phyloP scores from a whole-genome alignment of 2,113 vertebrate species.

The Nannobrachium achirus region DNA sequence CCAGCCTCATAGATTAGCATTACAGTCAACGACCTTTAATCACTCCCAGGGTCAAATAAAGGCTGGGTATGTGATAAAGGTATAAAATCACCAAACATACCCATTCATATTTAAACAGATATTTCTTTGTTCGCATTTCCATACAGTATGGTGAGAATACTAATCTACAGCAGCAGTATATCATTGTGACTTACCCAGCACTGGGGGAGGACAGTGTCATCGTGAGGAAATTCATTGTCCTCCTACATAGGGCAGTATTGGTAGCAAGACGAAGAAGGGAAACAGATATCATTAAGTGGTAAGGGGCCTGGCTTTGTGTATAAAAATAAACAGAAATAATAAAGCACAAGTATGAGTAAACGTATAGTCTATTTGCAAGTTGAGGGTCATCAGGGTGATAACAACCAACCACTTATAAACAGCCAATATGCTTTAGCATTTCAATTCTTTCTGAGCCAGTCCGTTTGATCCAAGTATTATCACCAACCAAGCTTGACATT shows the following conservation, averaged over 20 bases:
- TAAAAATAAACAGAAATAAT: background rate
- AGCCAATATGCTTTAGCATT: constrained; percentile 47
- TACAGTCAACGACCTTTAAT: too few species aligned
- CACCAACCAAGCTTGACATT: constrained; percentile 5
- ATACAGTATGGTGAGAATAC: too few species aligned
- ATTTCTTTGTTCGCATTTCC: too few species aligned
- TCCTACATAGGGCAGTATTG: constrained; percentile 50
- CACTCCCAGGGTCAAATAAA: background rate
- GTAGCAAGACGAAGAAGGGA: background rate
- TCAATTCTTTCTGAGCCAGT: constrained; percentile 6
- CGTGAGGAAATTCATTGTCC: constrained; percentile 27
- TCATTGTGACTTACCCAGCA: constrained; percentile 73
- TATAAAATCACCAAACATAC: background rate
- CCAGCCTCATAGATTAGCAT: background rate
- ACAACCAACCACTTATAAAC: constrained; percentile 20
- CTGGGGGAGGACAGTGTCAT: constrained; percentile 34
- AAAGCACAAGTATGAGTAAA: background rate
- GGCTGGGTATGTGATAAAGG: background rate
- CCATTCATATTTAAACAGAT: too few species aligned
- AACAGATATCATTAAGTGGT: background rate
- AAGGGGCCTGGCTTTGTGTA: background rate
- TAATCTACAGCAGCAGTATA: too few species aligned
- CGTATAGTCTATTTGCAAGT: background rate
- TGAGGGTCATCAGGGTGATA: constrained; percentile 14
- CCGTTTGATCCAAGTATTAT: constrained; percentile 23